Evolutionary conservation across 2,797 vertebrate genomes (phyloP), one percentile per base, ranked within the genome.

Genomic region (Chromis chromis): DNA sequence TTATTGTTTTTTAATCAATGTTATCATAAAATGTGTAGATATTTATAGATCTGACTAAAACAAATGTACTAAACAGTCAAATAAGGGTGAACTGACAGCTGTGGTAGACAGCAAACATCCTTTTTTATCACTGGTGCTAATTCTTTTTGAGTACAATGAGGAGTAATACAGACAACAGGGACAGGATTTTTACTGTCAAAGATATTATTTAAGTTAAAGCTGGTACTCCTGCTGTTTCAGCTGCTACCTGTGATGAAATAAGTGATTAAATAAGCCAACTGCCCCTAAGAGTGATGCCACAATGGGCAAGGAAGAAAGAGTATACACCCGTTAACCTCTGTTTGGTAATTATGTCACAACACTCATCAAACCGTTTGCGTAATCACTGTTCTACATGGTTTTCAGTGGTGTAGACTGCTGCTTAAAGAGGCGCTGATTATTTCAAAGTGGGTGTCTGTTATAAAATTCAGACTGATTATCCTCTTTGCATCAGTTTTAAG

Each of bases 401-500:
- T 55, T 65, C 42, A 36, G 27, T n/a, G 21, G 49, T 12, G 25
- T 17, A 78, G 58, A 64, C 61, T 69, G 49, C 49, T 76, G 68
- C 73, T 70, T 66, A 73, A 78, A 78, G 79, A 60, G 57, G 13
- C 53, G 19, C 70, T 48, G 42, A 76, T 86, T 68, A 83, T 79
- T 79, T 76, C 58, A 79, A 72, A 86, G 57, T 55, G 27, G 78
- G 61, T 9, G 2, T 74, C 68, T 80, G 70, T 64, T 33, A 28
- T 28, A 33, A 54, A 80, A 77, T 67, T 70, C 65, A 44, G 22
- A 19, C 65, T 73, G 71, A 74, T 87, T 82, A 69, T 80, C 62
- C 74, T 82, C 40, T 66, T 74, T 44, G 4, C 76, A 78, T 82
- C 84, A 86, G 57, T 83, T 82, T 79, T 66, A 74, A 81, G 52